phyloP scores from a whole-genome alignment of 2,797 vertebrate genomes.

The Galaxias olidus region DNA sequence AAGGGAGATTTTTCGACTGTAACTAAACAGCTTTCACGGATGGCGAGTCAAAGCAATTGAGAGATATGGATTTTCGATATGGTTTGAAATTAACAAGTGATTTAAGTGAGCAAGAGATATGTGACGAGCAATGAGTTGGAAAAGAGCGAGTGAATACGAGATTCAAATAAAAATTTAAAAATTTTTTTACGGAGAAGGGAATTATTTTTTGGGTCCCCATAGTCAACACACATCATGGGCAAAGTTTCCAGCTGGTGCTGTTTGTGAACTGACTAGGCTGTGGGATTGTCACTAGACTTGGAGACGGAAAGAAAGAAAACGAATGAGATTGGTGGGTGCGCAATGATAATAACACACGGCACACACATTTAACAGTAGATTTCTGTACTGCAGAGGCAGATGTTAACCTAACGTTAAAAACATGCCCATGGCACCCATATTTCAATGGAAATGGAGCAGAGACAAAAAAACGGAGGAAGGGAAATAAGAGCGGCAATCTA shows the following conservation, averaged over 20 bases:
- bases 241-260: constrained; percentile 34
- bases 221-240: constrained; percentile 1
- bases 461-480: background rate
- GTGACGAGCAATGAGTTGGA: constrained; percentile 8
- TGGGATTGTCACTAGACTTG: constrained; percentile 34
- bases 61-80: constrained; percentile 4
- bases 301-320: constrained; percentile 5
- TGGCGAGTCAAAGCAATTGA: constrained; percentile 7
- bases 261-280: constrained; percentile 27
- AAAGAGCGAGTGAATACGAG: background rate
- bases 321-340: background rate
- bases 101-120: constrained; percentile 9
- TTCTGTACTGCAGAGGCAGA: no score
- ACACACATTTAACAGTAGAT: no score
- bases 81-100: constrained; percentile 4
- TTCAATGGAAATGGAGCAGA: constrained; percentile 33
- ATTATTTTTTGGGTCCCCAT: no score
- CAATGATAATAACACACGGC: no score
- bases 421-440: background rate
- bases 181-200: no score
- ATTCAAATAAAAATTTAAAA: no score
- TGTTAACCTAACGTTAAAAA: no score
- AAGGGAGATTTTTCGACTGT: background rate
- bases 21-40: constrained; percentile 9
- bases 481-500: background rate